These are phyloP conservation scores for Cervus canadensis DNA, from an alignment of 2,113 vertebrate genomes.

Conservation along the genomic window DNA sequence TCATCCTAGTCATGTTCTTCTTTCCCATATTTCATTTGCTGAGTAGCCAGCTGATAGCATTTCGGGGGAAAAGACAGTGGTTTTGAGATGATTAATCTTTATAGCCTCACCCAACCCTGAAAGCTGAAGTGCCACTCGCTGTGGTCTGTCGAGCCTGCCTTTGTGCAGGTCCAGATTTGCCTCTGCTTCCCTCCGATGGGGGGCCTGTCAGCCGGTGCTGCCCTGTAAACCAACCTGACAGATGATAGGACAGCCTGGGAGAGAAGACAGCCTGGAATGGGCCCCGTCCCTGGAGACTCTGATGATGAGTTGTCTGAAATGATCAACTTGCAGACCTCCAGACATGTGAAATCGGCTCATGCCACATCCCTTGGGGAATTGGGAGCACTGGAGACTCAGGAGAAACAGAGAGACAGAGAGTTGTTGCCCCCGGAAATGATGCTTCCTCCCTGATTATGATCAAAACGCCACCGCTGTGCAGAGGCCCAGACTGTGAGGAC, in stretches of 20 bases:
- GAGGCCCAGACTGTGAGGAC: not conserved
- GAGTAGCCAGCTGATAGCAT: not conserved
- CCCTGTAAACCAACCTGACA: not conserved
- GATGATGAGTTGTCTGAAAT: conserved; percentile 32
- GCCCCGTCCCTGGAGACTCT: not conserved
- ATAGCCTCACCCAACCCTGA: not conserved
- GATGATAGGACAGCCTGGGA: not conserved
- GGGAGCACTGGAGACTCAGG: not conserved
- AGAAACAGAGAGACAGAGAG: not conserved
- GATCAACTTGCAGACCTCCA: not conserved
- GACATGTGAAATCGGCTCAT: not conserved
- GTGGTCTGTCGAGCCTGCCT: not conserved
- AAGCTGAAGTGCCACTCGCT: not conserved
- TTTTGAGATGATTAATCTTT: conserved; percentile 23
- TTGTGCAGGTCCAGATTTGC: not conserved
- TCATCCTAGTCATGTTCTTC: not conserved
- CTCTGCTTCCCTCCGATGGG: not conserved
- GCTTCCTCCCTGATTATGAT: conserved; percentile 1
- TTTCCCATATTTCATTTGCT: conserved; percentile 14
- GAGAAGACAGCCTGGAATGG: not conserved
- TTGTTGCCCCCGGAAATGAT: not conserved
- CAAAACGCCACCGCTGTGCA: not conserved
- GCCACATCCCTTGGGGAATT: not conserved
- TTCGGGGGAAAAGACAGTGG: not conserved
- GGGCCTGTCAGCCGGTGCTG: not conserved